A percentile compares a stretch with the other conserved stretches of the same genome.
Conservation (phyloP, 2,113 vertebrate genomes). For the Etia nguti region DNA sequence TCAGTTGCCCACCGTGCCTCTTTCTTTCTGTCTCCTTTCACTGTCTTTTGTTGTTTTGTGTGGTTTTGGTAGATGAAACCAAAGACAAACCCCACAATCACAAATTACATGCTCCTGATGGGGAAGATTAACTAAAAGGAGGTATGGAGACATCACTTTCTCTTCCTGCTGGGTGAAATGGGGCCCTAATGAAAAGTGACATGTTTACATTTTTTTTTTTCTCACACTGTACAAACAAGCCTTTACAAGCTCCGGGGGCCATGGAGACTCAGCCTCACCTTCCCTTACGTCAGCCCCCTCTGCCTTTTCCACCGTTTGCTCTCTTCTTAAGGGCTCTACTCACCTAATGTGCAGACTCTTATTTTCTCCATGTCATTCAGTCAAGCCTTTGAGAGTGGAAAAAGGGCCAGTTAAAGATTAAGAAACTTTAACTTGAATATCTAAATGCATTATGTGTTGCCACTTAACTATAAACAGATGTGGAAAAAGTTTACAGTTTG, state of each 20-base stretch:
- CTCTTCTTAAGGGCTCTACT: not conserved
- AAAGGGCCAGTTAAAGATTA: not conserved
- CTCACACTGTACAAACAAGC: slow-evolving; percentile 58
- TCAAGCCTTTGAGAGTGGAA: not conserved
- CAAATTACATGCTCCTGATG: slow-evolving; percentile 36
- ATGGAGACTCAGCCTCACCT: slow-evolving; percentile 18
- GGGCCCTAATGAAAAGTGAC: slow-evolving; percentile 53
- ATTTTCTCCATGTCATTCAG: not conserved
- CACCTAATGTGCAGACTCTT: not conserved
- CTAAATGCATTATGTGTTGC: not conserved
- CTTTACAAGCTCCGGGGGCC: slow-evolving; percentile 24
- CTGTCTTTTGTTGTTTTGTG: slow-evolving; percentile 1
- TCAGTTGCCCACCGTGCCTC: not conserved
- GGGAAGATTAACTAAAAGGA: slow-evolving; percentile 20
- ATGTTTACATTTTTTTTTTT: slow-evolving; percentile 63
- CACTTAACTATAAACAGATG: not conserved
- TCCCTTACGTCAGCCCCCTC: not conserved
- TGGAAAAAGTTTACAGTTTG: not conserved
- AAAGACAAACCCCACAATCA: slow-evolving; percentile 20
- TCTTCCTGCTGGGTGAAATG: slow-evolving; percentile 7
- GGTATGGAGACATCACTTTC: slow-evolving; percentile 44
- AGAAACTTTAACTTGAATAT: not conserved
- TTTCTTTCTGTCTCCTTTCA: not conserved
- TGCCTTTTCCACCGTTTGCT: not conserved
- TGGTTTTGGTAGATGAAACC: slow-evolving; percentile 16